phyloP scores from a whole-genome alignment of 2,888 invertebrate species.

The Coecobrya sp. region DNA sequence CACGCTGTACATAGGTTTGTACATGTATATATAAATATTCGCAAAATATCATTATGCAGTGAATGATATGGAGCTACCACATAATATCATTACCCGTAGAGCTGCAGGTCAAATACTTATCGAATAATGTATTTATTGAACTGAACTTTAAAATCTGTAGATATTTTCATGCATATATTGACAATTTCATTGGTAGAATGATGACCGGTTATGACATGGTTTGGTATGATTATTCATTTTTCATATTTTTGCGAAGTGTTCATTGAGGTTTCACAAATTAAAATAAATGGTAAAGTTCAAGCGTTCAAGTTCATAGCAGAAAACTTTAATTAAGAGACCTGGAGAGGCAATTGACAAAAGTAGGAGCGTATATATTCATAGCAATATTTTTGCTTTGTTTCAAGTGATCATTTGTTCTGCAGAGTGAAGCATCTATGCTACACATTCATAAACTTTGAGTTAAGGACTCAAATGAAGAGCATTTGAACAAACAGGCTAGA shows the following conservation, averaged over 20 bases:
- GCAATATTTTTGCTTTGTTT: background rate
- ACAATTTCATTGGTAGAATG: background rate
- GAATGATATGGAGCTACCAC: too few relatives aligned
- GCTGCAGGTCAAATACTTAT: background rate
- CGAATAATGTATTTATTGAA: background rate
- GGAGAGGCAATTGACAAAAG: conserved; percentile 6
- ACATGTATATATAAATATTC: too few relatives aligned
- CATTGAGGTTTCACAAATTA: background rate
- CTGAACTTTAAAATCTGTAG: background rate
- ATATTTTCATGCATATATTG: background rate
- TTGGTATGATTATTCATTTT: background rate
- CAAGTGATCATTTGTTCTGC: background rate
- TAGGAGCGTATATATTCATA: background rate
- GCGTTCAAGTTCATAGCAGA: background rate
- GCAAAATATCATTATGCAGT: too few relatives aligned
- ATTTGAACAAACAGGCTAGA: background rate
- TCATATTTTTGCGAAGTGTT: background rate
- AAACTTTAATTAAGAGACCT: conserved; percentile 26
- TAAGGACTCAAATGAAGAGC: background rate
- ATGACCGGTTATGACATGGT: conserved; percentile 20
- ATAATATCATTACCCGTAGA: too few relatives aligned
- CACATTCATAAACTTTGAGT: background rate
- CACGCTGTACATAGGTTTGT: too few relatives aligned
- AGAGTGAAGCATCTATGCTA: background rate
- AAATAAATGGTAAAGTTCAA: conserved; percentile 49